Percentiles rank a stretch among this genome's conserved stretches.
These are phyloP conservation scores for Harpagoxenus sublaevis DNA, from an alignment of 2,888 invertebrate species.

Conservation along the genomic window DNA sequence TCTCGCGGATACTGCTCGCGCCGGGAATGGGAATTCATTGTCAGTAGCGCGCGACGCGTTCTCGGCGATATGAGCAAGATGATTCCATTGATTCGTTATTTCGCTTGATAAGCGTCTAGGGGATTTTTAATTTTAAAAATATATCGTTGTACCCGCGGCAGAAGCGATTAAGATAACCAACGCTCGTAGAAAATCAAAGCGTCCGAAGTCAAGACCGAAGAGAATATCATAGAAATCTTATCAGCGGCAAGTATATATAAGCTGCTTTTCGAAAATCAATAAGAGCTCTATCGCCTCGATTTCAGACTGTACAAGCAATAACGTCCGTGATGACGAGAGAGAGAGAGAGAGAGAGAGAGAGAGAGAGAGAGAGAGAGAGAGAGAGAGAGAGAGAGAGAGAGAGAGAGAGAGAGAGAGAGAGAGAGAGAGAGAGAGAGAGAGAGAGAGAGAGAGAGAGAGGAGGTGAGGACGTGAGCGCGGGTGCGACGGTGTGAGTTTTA, in stretches of 20 bases:
- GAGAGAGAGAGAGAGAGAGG: not conserved
- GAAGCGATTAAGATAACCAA: not conserved
- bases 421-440: constrained; percentile 14
- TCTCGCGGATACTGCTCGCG: constrained; percentile 1
- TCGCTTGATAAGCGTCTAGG: not conserved
- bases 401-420: not conserved
- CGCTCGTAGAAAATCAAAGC: not conserved
- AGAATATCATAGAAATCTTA: not conserved
- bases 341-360: not conserved
- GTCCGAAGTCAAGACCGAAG: not conserved
- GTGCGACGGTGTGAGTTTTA: constrained; percentile 60
- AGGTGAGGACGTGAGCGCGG: not conserved
- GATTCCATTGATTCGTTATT: not conserved
- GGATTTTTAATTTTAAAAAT: not conserved
- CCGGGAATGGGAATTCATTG: not conserved
- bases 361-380: too few species aligned
- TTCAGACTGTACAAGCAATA: not conserved
- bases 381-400: too few species aligned
- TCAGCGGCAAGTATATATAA: too few species aligned
- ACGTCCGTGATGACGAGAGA: not conserved
- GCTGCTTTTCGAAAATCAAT: not conserved
- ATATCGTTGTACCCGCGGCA: too few species aligned
- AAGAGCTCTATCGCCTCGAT: not conserved
- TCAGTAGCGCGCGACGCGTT: not conserved
- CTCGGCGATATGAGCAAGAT: not conserved